Evolutionary conservation across 1,140 invertebrate genomes (phyloP), one percentile per base, ranked within the genome.

Genomic region (Metaphire vulgaris): DNA sequence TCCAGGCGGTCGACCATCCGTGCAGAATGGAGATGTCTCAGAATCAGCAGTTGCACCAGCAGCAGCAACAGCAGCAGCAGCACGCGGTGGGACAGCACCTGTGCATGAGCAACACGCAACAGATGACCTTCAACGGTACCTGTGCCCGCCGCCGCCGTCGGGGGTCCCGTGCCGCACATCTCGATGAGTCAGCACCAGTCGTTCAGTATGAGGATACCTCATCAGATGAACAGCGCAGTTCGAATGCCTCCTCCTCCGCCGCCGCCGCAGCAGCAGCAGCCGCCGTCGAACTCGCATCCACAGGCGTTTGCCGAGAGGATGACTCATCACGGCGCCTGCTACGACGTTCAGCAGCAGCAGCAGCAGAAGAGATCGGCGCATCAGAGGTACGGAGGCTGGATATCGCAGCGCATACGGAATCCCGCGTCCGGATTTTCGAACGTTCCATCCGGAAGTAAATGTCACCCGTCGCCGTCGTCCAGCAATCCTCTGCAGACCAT

Each of bases 51-150:
- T 79, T 86, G 80, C 92, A 93, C 82, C 85, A 94, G 78, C 92
- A 94, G 83, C 91, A 93, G 77, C 90, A 56, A 83, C 92, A 93
- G 82, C 85, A 94, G 78, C 92, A 94, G 83, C 91, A 93, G 77
- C 90, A 56, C 41, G n/a, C n/a, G n/a, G n/a, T n/a, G n/a, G 89
- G 77, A 92, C 92, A 81, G 78, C 81, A 80, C 80, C 77, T 33
- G 79, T 79, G 69, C 70, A 79, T 26, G 81, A 80, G 64, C 84
- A 84, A 74, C 82, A 66, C 87, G 72, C 86, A 1, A 65, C 41
- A 56, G 41, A 56, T 56, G 41, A 56, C 41, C 6, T 12, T 56
- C 21, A 74, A 33, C 69, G 56, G 56, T 30, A 74, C n/a, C 28
- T 89, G 79, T 88, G 88, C 79, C 91, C 91, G 77, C 88, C 89